Conservation (phyloP, 2,113 vertebrate genomes). For the Platysternon megacephalum region DNA sequence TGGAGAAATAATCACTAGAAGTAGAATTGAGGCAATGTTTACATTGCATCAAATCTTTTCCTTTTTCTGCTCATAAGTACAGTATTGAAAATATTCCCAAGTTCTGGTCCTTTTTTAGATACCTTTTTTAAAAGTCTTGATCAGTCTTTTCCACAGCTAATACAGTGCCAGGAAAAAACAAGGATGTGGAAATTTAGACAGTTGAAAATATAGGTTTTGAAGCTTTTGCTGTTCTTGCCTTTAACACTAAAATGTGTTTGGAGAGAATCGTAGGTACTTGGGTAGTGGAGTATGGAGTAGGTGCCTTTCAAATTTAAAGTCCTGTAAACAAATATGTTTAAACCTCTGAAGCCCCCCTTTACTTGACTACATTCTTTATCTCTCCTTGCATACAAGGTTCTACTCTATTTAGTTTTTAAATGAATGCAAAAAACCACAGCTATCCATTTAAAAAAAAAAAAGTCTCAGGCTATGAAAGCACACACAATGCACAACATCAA, state of each 20-base stretch:
- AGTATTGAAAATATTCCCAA: conserved; percentile 18
- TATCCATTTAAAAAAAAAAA: background rate
- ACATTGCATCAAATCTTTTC: background rate
- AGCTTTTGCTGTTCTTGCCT: background rate
- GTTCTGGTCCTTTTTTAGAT: conserved; percentile 44
- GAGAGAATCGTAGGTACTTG: background rate
- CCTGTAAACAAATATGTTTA: background rate
- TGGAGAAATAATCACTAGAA: background rate
- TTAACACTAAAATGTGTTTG: background rate
- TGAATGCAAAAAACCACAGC: background rate
- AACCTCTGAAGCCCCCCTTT: background rate
- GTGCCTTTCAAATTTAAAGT: background rate
- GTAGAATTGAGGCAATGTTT: conserved; percentile 18
- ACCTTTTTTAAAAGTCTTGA: conserved; percentile 22
- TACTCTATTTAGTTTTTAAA: background rate
- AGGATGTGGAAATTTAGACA: conserved; percentile 39
- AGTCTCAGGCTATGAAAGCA: background rate
- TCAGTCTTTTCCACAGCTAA: conserved; percentile 35
- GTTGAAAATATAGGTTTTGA: conserved; percentile 29
- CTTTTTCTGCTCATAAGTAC: conserved; percentile 44
- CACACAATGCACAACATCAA: background rate
- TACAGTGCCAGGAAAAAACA: conserved; percentile 65
- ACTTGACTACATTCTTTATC: background rate
- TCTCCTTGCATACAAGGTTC: background rate
- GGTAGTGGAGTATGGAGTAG: accelerated